These are phyloP conservation scores for Aricia artaxerxes DNA, from an alignment of 2,888 invertebrate genomes.

Conservation along the genomic window DNA sequence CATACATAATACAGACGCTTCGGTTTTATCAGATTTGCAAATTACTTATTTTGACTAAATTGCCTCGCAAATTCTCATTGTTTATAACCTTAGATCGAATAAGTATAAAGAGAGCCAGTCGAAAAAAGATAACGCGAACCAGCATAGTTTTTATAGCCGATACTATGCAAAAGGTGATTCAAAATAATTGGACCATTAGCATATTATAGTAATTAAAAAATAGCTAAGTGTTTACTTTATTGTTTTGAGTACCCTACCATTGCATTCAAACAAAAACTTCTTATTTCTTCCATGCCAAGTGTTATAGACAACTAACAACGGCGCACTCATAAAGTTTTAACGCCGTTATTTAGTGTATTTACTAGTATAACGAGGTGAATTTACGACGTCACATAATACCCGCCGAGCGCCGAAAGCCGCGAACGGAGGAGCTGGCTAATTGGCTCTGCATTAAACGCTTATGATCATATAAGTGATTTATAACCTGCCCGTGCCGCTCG, in stretches of 20 bases:
- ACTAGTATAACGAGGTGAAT: constrained; percentile 29
- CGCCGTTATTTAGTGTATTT: constrained; percentile 14
- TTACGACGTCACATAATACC: constrained; percentile 33
- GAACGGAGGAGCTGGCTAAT: constrained; percentile 50
- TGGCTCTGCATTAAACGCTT: constrained; percentile 64
- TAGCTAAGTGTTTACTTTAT: no score
- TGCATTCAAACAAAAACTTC: no score
- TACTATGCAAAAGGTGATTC: no score
- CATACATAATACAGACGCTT: constrained; percentile 11
- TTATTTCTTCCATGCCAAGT: no score
- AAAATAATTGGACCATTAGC: no score
- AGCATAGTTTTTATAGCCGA: no score
- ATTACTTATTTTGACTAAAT: not conserved
- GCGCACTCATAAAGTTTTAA: not conserved
- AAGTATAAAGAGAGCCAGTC: no score
- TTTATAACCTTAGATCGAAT: no score
- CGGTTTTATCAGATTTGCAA: constrained; percentile 13
- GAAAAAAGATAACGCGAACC: no score
- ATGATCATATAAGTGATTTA: constrained; percentile 67
- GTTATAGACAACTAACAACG: not conserved
- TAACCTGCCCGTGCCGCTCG: constrained; percentile 47
- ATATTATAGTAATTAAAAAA: no score
- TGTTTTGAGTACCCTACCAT: no score
- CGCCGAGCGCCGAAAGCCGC: constrained; percentile 20
- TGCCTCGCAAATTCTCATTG: not conserved